Percentiles rank a stretch among this genome's conserved stretches.
Conservation (phyloP, 2,797 vertebrate species). For the Rhynchonycteris naso region DNA sequence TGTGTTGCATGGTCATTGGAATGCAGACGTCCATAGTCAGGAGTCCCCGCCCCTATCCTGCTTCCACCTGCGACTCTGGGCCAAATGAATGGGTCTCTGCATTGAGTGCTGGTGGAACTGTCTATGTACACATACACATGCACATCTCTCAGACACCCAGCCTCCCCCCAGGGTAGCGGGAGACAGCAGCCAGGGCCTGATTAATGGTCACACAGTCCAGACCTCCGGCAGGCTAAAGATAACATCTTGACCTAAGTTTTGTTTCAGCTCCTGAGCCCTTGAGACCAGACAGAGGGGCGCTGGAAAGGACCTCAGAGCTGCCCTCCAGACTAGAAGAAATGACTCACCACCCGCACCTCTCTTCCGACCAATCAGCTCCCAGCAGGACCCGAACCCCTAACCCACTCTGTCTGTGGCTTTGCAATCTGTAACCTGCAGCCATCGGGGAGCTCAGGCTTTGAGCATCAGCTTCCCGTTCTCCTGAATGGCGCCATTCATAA, state of each 20-base stretch:
- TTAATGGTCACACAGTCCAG: neutral
- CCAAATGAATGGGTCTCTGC: neutral
- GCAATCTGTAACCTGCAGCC: neutral
- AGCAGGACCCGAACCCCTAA: neutral
- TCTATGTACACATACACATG: too few relatives aligned
- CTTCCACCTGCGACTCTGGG: neutral
- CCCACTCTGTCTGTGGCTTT: neutral
- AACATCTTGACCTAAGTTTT: neutral
- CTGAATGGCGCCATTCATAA: neutral
- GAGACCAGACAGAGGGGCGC: neutral
- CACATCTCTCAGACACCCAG: neutral
- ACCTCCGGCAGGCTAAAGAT: neutral
- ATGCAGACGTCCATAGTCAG: neutral
- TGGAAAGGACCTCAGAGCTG: neutral
- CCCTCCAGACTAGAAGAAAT: neutral
- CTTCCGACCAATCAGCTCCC: neutral
- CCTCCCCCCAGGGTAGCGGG: neutral
- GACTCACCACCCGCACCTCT: neutral
- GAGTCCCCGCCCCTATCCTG: neutral
- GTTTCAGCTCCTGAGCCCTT: neutral
- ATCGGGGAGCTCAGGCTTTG: neutral
- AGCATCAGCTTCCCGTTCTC: neutral
- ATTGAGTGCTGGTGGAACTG: neutral
- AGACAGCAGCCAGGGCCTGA: neutral
- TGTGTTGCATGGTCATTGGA: fast-evolving